A percentile compares a stretch with the other conserved stretches of the same genome.
phyloP scores from a whole-genome alignment of 1,140 invertebrate species.

The Macrobrachium nipponense region DNA sequence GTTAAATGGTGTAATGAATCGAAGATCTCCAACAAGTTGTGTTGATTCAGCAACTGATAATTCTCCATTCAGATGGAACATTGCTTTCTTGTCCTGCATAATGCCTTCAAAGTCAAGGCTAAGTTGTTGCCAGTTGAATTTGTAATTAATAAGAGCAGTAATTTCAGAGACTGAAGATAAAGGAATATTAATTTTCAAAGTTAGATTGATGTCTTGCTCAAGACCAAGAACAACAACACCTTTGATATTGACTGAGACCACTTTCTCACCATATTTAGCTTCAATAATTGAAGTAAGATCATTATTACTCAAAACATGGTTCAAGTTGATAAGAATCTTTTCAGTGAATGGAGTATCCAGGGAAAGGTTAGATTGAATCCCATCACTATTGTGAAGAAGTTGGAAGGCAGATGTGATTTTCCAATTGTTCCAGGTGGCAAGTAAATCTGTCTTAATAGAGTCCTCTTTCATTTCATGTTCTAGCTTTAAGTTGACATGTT shows the following conservation, averaged over 20 bases:
- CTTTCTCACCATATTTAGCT: constrained; percentile 7
- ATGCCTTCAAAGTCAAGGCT: neutral
- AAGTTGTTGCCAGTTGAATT: neutral
- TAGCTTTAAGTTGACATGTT: neutral
- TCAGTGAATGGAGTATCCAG: constrained; percentile 1
- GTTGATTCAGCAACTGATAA: neutral
- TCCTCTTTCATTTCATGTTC: neutral
- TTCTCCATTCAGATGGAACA: constrained; percentile 5
- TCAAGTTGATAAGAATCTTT: neutral
- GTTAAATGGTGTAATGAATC: constrained; percentile 16
- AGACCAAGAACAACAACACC: neutral
- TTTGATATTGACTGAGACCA: neutral
- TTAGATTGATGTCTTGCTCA: neutral
- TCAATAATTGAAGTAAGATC: neutral
- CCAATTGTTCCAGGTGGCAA: neutral
- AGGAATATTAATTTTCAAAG: neutral
- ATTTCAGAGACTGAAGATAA: neutral
- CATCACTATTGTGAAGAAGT: neutral
- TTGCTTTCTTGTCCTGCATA: neutral
- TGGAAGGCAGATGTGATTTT: neutral
- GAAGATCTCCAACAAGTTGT: neutral
- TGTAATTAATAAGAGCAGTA: neutral
- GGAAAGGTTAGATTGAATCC: neutral
- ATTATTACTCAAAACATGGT: neutral
- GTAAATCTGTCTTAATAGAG: neutral